phyloP scores from a whole-genome alignment of 2,113 vertebrate genomes.

The Sardina pilchardus region DNA sequence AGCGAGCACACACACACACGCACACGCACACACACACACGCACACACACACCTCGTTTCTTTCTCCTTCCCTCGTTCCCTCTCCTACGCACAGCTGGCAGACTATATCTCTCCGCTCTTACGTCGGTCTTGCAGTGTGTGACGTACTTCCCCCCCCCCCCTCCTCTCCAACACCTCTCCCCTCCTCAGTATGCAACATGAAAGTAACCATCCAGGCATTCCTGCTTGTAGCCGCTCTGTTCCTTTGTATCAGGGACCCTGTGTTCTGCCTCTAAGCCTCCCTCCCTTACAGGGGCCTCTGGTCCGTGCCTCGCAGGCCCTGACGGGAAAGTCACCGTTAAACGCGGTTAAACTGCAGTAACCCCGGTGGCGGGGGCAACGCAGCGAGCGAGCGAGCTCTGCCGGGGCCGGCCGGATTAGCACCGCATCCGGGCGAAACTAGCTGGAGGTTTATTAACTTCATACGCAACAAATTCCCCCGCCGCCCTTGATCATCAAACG shows the following conservation, averaged over 20 bases:
- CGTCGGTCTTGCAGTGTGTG: not conserved
- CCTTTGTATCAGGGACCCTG: not conserved
- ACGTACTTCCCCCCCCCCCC: not conserved
- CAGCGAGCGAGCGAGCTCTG: not conserved
- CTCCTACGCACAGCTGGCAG: not conserved
- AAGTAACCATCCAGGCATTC: conserved; percentile 8
- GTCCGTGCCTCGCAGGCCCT: not conserved
- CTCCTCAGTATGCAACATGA: not conserved
- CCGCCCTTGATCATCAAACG: not conserved
- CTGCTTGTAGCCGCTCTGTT: not conserved
- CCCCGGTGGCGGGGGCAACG: not conserved
- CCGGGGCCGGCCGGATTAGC: not conserved
- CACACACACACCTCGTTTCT: not conserved
- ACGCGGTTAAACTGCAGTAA: not conserved
- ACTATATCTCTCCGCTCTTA: not conserved
- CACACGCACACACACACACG: not conserved
- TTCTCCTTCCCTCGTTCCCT: not conserved
- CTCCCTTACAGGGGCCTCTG: not conserved
- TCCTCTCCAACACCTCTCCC: not conserved
- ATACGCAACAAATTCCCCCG: not conserved
- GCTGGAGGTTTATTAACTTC: conserved; percentile 1
- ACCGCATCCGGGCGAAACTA: not conserved
- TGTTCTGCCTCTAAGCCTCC: not conserved
- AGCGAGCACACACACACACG: not conserved
- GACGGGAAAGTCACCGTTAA: not conserved